A percentile compares a stretch with the other conserved stretches of the same genome.
Evolutionary conservation across 2,113 vertebrate genomes (phyloP).

Genomic region (Cebidichthys violaceus): DNA sequence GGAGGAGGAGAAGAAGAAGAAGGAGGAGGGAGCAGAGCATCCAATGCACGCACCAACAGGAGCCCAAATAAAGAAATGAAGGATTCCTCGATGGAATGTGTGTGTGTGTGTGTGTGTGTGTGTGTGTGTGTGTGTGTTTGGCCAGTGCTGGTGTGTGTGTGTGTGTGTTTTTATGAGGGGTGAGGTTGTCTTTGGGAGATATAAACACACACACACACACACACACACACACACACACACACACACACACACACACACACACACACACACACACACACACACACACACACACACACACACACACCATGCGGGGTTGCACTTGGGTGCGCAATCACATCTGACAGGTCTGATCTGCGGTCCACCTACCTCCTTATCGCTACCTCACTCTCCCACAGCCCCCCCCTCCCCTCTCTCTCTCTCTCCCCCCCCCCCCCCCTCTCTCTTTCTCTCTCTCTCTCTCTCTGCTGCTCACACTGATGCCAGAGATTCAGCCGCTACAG

Average conservation of each 20-base stretch:
- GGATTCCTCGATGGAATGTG: conserved; percentile 69
- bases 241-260: conserved; percentile 33
- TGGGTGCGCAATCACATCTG: conserved; percentile 73
- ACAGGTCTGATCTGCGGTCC: conserved; percentile 77
- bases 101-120: conserved; percentile 26
- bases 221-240: conserved; percentile 43
- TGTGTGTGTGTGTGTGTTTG: conserved; percentile 36
- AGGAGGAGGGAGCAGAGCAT: conserved; percentile 72
- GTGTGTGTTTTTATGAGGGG: conserved; percentile 31
- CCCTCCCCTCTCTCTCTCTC: background rate
- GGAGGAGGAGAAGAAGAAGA: conserved; percentile 31
- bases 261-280: conserved; percentile 37
- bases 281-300: conserved; percentile 32
- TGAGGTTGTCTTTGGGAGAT: conserved; percentile 52
- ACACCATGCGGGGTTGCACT: conserved; percentile 54
- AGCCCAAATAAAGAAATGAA: conserved; percentile 76
- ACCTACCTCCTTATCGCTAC: conserved; percentile 76
- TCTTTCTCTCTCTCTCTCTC: background rate
- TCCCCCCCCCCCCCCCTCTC: background rate
- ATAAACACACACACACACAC: conserved; percentile 47
- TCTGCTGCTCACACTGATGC: conserved; percentile 56
- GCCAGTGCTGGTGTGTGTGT: conserved; percentile 39
- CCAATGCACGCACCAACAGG: conserved; percentile 67
- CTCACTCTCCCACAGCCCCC: conserved; percentile 52
- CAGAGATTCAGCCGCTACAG: conserved; percentile 74